A percentile compares a stretch with the other conserved stretches of the same genome.
Evolutionary conservation across 2,113 vertebrate species (phyloP).

Genomic region (Stegastes partitus): DNA sequence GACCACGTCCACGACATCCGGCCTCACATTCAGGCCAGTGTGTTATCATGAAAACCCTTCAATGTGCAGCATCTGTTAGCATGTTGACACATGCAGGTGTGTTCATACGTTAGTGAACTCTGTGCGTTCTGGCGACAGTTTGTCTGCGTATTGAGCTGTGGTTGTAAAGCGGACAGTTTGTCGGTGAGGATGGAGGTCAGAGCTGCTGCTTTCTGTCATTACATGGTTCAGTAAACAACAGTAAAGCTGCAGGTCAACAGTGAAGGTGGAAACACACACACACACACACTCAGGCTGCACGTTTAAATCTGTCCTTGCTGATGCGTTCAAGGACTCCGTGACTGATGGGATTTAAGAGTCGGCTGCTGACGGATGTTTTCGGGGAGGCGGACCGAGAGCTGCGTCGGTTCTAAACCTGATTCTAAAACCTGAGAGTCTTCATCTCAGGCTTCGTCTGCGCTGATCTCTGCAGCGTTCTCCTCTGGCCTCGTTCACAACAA

Average conservation of each 20-base stretch:
- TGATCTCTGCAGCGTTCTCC: no score
- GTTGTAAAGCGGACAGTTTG: conserved; percentile 3
- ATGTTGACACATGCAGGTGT: no score
- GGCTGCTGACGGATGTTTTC: neutral
- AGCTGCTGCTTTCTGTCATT: conserved; percentile 45
- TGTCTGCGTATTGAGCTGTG: neutral
- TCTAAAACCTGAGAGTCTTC: no score
- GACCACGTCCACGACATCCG: no score
- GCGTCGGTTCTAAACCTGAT: no score
- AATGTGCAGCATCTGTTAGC: no score
- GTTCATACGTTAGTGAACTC: neutral
- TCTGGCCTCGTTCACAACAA: no score
- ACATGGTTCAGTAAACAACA: conserved; percentile 60
- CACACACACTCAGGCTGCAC: conserved; percentile 25
- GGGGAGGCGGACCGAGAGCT: no score
- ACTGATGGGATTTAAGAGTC: conserved; percentile 42
- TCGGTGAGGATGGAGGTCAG: conserved; percentile 30
- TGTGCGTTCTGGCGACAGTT: neutral
- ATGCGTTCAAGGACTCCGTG: conserved; percentile 59
- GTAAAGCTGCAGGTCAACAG: conserved; percentile 63
- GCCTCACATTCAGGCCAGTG: no score
- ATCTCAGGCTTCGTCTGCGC: no score
- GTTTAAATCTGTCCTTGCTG: conserved; percentile 23
- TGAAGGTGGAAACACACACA: conserved; percentile 30
- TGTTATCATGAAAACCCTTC: no score